Evolutionary conservation across 2,888 invertebrate species (phyloP), one percentile per base, ranked within the genome.

Genomic region (Yponomeuta evonymella): DNA sequence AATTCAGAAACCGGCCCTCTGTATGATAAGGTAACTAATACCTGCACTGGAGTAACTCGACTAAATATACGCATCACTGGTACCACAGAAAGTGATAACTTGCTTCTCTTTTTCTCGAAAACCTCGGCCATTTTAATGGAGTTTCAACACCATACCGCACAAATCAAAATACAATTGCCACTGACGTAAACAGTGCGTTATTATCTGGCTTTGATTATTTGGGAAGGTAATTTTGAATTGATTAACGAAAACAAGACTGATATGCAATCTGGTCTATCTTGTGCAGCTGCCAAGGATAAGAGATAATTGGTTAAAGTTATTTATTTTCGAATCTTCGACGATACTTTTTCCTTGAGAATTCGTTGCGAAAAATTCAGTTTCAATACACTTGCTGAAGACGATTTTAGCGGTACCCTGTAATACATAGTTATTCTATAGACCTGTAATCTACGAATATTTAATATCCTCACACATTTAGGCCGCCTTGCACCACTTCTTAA

Each of bases 1-100:
- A 23, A 23, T 23, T 23, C 23, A 23, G 23, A 23, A 23, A 23
- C 23, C 23, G 23, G 23, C 23, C 23, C 23, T 23, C 23, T 23
- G 23, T 23, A 23, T 23, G 23, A 23, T 23, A 23, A 23, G 23
- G 1, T 23, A 9, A 9, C 4, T 10, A 10, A 70, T 78, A 90
- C 90, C 89, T 90, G 90, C 11, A 82, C 81, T 0, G 90, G 79
- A 0, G 90, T 81, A 12, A 86, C 88, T 81, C 87, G 85, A 23
- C 82, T 89, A 74, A 90, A 88, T 67, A 90, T 84, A 67, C 89
- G 77, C 36, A 90, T 78, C 1, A 88, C 81, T 2, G 90, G 89
- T 70, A 85, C 77, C 73, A 90, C 82, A 2, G 84, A 81, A 36
- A 86, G 77, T 65, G 84, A 82, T 1, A 85, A 74, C 4, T 79